These are phyloP conservation scores for Parnassius smintheus DNA, from an alignment of 2,888 invertebrate genomes.

Conservation along the genomic window DNA sequence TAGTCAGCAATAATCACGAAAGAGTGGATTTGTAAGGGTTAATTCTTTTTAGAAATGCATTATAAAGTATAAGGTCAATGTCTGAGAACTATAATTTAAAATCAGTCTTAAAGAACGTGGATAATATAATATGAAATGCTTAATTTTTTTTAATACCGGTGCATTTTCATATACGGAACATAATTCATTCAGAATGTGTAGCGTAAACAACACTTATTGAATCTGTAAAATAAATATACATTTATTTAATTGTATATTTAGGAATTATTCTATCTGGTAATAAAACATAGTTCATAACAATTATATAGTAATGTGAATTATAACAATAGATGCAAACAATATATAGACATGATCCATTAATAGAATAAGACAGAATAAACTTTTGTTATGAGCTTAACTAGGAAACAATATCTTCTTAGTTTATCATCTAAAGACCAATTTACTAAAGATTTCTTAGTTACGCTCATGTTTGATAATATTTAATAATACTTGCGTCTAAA, in stretches of 20 bases:
- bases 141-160: no score
- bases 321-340: conserved; percentile 13
- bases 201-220: no score
- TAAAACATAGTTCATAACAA: conserved; percentile 3
- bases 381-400: conserved; percentile 10
- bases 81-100: no score
- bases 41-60: no score
- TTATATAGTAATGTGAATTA: conserved; percentile 7
- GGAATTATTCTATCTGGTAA: no score
- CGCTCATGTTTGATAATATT: conserved; percentile 21
- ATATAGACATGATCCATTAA: background rate
- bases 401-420: conserved; percentile 2
- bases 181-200: no score
- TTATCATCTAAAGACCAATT: conserved; percentile 1
- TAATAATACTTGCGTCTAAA: conserved; percentile 31
- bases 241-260: no score
- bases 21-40: background rate
- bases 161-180: no score
- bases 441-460: conserved; percentile 14
- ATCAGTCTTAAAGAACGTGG: no score
- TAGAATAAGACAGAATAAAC: conserved; percentile 7
- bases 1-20: background rate
- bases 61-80: no score
- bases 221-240: no score
- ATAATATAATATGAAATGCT: no score